Evolutionary conservation across 2,888 invertebrate species (phyloP).

Genomic region (Sycophila texana): DNA sequence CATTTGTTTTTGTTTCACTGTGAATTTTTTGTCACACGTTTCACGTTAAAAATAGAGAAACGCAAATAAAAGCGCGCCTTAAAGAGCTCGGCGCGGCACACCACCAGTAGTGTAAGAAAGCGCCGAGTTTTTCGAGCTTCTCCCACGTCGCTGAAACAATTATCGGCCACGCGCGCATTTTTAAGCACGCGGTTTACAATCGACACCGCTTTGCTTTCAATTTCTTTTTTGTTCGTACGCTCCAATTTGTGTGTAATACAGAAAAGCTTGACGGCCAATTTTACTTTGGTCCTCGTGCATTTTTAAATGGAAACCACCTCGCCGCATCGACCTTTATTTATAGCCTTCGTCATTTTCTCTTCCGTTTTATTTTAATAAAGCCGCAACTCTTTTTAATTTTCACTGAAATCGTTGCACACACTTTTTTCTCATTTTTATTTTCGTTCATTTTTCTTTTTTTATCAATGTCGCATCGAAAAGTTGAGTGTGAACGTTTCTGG

Average conservation of each 20-base stretch:
- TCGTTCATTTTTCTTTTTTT: not conserved
- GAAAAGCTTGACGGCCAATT: too few relatives aligned
- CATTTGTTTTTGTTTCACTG: constrained; percentile 23
- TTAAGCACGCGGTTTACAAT: too few relatives aligned
- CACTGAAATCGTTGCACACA: too few relatives aligned
- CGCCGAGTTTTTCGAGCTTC: constrained; percentile 37
- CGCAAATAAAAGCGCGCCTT: constrained; percentile 29
- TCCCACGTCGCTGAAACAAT: constrained; percentile 12
- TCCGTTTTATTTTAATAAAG: too few relatives aligned
- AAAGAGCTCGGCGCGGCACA: constrained; percentile 25
- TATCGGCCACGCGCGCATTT: too few relatives aligned
- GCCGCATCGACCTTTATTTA: too few relatives aligned
- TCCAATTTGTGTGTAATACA: too few relatives aligned
- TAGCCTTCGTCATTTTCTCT: too few relatives aligned
- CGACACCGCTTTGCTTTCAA: constrained; percentile 14
- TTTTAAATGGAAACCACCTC: too few relatives aligned
- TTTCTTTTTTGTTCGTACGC: not conserved
- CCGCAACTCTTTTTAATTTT: too few relatives aligned
- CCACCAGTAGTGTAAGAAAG: not conserved
- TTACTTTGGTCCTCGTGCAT: too few relatives aligned
- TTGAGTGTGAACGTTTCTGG: not conserved
- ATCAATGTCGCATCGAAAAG: not conserved
- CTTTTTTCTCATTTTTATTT: too few relatives aligned
- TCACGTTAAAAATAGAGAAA: constrained; percentile 44
- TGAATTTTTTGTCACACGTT: constrained; percentile 39